A percentile compares a stretch with the other conserved stretches of the same genome.
Evolutionary conservation across 2,888 invertebrate genomes (phyloP).

Genomic region (Chaitophorus viminalis): DNA sequence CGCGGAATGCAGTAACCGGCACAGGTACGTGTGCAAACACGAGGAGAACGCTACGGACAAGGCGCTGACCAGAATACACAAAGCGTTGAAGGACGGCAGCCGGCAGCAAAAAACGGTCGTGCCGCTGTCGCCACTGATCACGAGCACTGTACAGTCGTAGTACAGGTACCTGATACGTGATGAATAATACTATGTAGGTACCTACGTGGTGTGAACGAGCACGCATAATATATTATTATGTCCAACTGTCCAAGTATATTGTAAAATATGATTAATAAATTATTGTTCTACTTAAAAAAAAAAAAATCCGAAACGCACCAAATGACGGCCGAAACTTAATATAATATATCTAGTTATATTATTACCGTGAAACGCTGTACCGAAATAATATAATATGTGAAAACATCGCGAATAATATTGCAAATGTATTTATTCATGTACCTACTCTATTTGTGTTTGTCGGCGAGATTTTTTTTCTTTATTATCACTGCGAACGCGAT

Average conservation of each 20-base stretch:
- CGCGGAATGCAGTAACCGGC: constrained; percentile 77
- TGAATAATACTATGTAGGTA: no score
- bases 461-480: neutral
- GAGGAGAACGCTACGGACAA: constrained; percentile 65
- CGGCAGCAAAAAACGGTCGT: neutral
- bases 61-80: constrained; percentile 65
- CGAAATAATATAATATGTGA: no score
- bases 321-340: neutral
- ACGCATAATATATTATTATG: no score
- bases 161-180: neutral
- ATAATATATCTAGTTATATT: no score
- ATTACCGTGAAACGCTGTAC: neutral
- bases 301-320: neutral
- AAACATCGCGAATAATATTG: neutral
- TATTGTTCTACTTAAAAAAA: neutral
- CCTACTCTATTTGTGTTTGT: neutral
- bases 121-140: neutral
- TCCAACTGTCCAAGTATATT: no score
- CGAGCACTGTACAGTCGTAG: neutral
- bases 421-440: neutral
- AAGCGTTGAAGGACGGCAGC: constrained; percentile 62
- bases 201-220: no score
- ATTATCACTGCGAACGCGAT: no score
- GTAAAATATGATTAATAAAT: neutral
- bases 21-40: constrained; percentile 79